These are phyloP conservation scores for Daubentonia madagascariensis DNA, from an alignment of 2,113 vertebrate species.

Conservation along the genomic window DNA sequence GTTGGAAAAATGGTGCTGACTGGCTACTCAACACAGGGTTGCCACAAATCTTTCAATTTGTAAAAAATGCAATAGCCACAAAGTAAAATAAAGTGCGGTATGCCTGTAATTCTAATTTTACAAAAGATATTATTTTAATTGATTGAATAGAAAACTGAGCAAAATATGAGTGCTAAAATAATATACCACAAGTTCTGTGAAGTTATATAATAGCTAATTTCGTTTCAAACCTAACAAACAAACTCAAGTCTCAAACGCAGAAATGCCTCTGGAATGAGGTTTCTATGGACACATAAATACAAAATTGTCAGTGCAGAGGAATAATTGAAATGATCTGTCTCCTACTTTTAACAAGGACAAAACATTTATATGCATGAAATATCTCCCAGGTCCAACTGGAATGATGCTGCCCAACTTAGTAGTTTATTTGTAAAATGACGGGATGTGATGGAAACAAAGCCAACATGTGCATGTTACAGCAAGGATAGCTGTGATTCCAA, in stretches of 20 bases:
- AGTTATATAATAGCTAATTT: neutral
- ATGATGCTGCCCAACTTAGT: neutral
- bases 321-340: neutral
- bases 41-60: neutral
- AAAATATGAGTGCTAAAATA: neutral
- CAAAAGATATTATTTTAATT: neutral
- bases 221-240: constrained; percentile 16
- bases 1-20: neutral
- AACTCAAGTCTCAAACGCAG: neutral
- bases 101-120: neutral
- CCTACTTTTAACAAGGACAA: neutral
- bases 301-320: neutral
- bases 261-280: neutral
- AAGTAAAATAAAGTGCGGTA: neutral
- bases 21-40: neutral
- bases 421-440: neutral
- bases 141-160: neutral
- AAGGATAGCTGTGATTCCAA: neutral
- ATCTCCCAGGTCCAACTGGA: neutral
- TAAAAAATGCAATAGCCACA: neutral
- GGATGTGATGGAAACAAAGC: neutral
- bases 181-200: constrained; percentile 49
- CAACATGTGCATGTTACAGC: neutral
- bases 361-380: neutral
- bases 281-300: neutral